Conservation (phyloP, 2,888 invertebrate species). For the Amaurobius ferox region DNA sequence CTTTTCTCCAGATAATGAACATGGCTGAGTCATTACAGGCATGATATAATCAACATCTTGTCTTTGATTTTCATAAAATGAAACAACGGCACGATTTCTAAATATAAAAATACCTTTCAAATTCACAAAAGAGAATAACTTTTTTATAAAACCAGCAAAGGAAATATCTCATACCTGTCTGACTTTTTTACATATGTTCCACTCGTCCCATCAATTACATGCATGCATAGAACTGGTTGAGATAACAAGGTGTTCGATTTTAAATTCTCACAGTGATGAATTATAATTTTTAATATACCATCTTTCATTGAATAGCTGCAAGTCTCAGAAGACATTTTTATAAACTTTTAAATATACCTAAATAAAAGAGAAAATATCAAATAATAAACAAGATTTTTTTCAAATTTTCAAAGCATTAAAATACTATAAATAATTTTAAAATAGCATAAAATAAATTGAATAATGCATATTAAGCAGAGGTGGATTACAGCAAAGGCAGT, state of each 20-base stretch:
- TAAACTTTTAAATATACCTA: too few relatives aligned
- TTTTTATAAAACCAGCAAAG: neutral
- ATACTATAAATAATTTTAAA: too few relatives aligned
- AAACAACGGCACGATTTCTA: conserved; percentile 79
- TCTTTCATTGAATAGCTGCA: neutral
- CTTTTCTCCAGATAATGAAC: conserved; percentile 81
- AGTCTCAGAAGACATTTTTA: neutral
- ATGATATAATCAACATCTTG: conserved; percentile 79
- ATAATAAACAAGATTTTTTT: too few relatives aligned
- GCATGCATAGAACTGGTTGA: conserved; percentile 83
- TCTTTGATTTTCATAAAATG: conserved; percentile 79
- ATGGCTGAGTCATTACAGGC: conserved; percentile 82
- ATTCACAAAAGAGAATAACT: neutral
- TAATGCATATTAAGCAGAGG: too few relatives aligned
- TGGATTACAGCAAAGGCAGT: too few relatives aligned
- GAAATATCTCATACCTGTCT: conserved; percentile 76
- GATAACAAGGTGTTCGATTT: conserved; percentile 81
- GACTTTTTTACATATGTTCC: conserved; percentile 81
- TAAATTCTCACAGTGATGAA: conserved; percentile 76
- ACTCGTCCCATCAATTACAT: conserved; percentile 81
- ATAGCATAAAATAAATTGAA: too few relatives aligned
- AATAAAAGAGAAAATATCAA: too few relatives aligned
- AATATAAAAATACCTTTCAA: neutral
- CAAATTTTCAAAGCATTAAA: too few relatives aligned
- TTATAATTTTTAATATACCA: conserved; percentile 25